phyloP scores from a whole-genome alignment of 2,888 invertebrate species.

The Scaptomyza tumidula region DNA sequence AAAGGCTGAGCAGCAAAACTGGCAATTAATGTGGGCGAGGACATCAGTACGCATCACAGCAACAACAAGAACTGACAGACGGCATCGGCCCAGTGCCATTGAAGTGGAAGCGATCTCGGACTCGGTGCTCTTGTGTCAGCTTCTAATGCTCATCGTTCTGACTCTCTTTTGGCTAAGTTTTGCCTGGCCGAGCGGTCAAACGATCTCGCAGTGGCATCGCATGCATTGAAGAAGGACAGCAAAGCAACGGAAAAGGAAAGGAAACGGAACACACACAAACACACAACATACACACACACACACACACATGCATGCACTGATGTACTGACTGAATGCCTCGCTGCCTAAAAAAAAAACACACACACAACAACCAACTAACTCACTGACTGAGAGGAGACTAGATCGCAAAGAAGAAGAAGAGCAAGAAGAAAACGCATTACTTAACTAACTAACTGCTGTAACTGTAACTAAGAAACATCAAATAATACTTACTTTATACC shows the following conservation, averaged over 20 bases:
- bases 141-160: constrained; percentile 41
- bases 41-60: constrained; percentile 28
- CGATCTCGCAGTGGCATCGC: constrained; percentile 48
- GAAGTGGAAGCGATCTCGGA: constrained; percentile 47
- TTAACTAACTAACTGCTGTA: constrained; percentile 52
- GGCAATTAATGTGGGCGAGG: constrained; percentile 48
- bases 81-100: constrained; percentile 26
- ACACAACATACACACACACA: constrained; percentile 18
- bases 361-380: constrained; percentile 65
- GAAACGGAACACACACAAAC: constrained; percentile 14
- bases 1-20: constrained; percentile 4
- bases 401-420: constrained; percentile 24
- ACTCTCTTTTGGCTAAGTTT: constrained; percentile 46
- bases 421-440: constrained; percentile 13
- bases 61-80: constrained; percentile 16
- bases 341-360: constrained; percentile 56
- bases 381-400: constrained; percentile 74
- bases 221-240: constrained; percentile 30
- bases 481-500: constrained; percentile 72
- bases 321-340: constrained; percentile 78
- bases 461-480: constrained; percentile 48
- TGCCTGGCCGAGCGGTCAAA: constrained; percentile 34
- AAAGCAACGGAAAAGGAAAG: background rate
- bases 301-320: constrained; percentile 59
- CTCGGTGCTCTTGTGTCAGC: constrained; percentile 42